Evolutionary conservation across 2,888 invertebrate species (phyloP).

Genomic region (Cantharis nigra): DNA sequence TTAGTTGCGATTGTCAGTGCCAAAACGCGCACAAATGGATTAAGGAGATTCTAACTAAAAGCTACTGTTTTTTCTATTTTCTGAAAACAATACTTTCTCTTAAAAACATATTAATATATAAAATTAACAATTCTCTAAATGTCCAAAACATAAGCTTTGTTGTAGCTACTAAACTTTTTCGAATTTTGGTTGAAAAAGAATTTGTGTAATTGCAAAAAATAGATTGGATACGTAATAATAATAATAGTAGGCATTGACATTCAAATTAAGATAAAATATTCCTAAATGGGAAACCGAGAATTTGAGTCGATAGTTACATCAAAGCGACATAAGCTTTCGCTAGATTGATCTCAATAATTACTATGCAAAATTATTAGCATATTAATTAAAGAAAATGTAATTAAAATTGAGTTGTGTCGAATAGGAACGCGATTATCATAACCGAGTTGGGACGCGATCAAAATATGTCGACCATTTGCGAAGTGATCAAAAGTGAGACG

Average conservation of each 20-base stretch:
- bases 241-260: not conserved
- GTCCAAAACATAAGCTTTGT: too few relatives aligned
- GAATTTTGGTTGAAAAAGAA: not conserved
- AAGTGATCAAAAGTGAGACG: conserved; percentile 52
- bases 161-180: too few relatives aligned
- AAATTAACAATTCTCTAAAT: too few relatives aligned
- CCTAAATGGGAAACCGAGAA: conserved; percentile 18
- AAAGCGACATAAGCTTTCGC: conserved; percentile 57
- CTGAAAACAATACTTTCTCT: too few relatives aligned
- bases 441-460: conserved; percentile 43
- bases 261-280: not conserved
- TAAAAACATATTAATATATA: too few relatives aligned
- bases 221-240: not conserved
- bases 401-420: conserved; percentile 59
- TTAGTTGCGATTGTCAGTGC: too few relatives aligned
- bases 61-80: too few relatives aligned
- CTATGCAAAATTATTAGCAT: conserved; percentile 61
- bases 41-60: too few relatives aligned
- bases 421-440: conserved; percentile 55
- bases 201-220: not conserved
- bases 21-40: too few relatives aligned
- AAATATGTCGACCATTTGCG: conserved; percentile 51
- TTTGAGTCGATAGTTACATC: conserved; percentile 48
- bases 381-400: conserved; percentile 61
- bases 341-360: conserved; percentile 60